Base-by-base conservation (phyloP, 2,113 vertebrate species). In the Menura novaehollandiae region DNA sequence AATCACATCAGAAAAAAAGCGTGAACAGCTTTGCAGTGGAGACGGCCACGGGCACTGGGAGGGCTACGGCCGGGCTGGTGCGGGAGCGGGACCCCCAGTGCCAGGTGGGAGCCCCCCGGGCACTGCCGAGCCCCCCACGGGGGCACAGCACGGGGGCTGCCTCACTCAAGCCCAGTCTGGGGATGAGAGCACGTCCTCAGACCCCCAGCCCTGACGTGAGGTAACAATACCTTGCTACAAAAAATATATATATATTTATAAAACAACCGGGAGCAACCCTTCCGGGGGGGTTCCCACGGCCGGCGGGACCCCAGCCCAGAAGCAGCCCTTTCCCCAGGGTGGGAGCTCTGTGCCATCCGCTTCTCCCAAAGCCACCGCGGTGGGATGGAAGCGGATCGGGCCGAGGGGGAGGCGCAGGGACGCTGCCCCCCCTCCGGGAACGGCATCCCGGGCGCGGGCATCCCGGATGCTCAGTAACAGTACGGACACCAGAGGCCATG, bases 401-500 rank as follows among this genome's bases (percentile, higher is more conserved):
- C 56, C 9, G 22, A 35, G 90, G 62, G 74, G 64, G 67, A 33
- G 39, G 68, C n/a, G 9, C 11, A 30, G 87, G 74, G 83, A 41
- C 27, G 59, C 59, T 59, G 87, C 74, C 30, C 47, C 59, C 66
- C 67, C 3, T 76, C 74, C 1, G 37, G 91, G 91, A 73, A 39
- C 1, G 18, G 95, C 95, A 96, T 96, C 89, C 64, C 56, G 74
- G 93, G 95, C 10, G 3, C 73, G 44, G 95, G 91, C 91, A 91
- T 35, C 95, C 95, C 72, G 89, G 96, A 93, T 96, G 93, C 94
- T 89, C 71, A 2, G 32, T 94, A 96, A 97, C 98, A 98, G 98
- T 94, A 96, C 82, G 44, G 71, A 98, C 95, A 98, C 97, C 97
- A 66, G 95, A 96, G 97, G 95, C 97, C 98, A 98, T 98, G 98